Evolutionary conservation across 2,797 vertebrate genomes (phyloP), one percentile per base, ranked within the genome.

Genomic region (Pagetopsis macropterus): DNA sequence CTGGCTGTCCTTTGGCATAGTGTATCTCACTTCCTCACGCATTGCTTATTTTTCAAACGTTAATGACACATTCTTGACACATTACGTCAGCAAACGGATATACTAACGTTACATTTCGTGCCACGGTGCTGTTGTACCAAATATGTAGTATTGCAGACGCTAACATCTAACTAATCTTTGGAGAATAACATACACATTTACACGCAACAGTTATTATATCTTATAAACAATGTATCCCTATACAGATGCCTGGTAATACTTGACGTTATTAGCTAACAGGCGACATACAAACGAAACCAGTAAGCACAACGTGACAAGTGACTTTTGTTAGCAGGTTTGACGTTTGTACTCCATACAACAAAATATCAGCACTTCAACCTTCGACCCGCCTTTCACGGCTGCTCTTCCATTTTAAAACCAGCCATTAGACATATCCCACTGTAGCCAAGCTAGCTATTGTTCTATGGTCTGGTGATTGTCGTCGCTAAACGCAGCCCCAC

Each of bases 361-460:
- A 17, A 23, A 13, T 60, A 43, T 15, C 3, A 19, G 17, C 14
- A 41, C 37, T 57, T 75, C 23, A 62, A 54, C 56, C 52, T 70
- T 66, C 69, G 46, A 78, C 57, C 31, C 90, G 68, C 88, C 87
- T 90, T 90, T 79, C 55, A 61, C 23, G 72, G 62, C 54, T 51
- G n/a, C 55, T 44, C 69, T 41, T 67, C 70, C 54, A 44, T 52
- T 72, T 58, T 72, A 65, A 72, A 79, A 61, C 84, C 86, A 87
- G 88, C 33, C 8, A 75, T 86, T 89, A 90, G 85, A 87, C 89
- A 63, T 1, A 70, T 70, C 89, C 88, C 73, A 65, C 41, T 51
- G 75, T 52, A 80, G 88, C 86, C 75, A 81, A 72, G 85, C 88
- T 84, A 85, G 75, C 85, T 83, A 88, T 92, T 91, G 90, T 92